These are phyloP conservation scores for Iguana delicatissima DNA, from an alignment of 2,797 vertebrate species.

Conservation along the genomic window DNA sequence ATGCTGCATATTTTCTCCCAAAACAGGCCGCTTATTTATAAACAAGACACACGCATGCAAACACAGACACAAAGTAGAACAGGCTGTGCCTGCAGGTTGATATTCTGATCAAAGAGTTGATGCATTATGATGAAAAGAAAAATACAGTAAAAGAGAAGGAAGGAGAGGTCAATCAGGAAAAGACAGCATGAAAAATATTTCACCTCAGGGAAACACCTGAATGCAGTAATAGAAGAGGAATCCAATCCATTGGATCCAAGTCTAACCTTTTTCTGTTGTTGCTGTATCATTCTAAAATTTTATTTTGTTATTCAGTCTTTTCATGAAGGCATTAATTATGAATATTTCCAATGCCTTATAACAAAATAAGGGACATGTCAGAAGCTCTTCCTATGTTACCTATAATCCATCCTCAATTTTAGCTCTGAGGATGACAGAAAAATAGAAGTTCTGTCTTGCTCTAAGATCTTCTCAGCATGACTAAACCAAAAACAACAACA, in stretches of 20 bases:
- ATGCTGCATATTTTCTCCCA: background rate
- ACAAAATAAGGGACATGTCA: background rate
- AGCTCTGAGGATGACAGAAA: background rate
- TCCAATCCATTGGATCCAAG: background rate
- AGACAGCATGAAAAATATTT: background rate
- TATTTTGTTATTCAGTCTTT: background rate
- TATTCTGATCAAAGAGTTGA: background rate
- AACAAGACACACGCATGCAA: background rate
- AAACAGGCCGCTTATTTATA: slow-evolving; percentile 8
- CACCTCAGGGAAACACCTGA: background rate
- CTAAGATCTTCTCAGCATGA: background rate
- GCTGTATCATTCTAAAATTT: background rate
- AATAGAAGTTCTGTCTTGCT: background rate
- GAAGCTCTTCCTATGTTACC: background rate
- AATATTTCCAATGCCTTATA: background rate
- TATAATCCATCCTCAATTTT: background rate
- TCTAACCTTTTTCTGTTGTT: background rate
- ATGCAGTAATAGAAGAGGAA: background rate
- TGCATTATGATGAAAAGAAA: background rate
- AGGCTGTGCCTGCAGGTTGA: background rate
- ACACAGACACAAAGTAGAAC: background rate
- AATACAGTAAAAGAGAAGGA: background rate
- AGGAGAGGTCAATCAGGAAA: background rate
- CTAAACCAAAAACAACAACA: background rate
- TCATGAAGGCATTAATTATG: background rate